Percentiles rank a stretch among this genome's conserved stretches.
These are phyloP conservation scores for Oligia fasciuncula DNA, from an alignment of 2,888 invertebrate species.

Conservation along the genomic window DNA sequence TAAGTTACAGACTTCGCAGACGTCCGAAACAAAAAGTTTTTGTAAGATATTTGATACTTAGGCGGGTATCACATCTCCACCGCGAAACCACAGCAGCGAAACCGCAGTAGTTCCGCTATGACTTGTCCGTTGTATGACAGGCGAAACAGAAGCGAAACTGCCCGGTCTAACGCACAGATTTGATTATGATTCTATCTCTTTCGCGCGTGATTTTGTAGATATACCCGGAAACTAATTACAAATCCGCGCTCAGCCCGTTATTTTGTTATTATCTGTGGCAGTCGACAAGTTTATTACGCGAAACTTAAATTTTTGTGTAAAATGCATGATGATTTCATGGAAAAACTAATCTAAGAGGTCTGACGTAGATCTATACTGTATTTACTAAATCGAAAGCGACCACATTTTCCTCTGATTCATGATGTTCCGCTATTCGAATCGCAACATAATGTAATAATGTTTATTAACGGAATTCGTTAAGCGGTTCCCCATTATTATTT, in stretches of 20 bases:
- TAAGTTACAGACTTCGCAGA: neutral
- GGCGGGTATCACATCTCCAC: neutral
- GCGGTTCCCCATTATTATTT: no score
- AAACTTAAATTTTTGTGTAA: neutral
- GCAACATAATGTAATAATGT: no score
- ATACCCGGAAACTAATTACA: no score
- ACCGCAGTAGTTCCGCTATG: neutral
- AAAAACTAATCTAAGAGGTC: neutral
- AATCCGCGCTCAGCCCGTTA: neutral
- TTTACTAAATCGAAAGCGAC: neutral
- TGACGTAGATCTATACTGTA: neutral
- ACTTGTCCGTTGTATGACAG: neutral
- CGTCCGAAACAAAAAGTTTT: neutral
- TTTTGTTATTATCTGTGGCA: neutral
- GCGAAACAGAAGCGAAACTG: neutral
- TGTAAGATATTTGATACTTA: neutral
- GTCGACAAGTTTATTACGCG: neutral
- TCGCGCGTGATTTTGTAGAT: neutral
- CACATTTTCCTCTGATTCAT: no score
- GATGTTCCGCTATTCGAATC: no score
- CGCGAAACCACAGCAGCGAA: neutral
- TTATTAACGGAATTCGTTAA: no score
- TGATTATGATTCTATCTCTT: neutral
- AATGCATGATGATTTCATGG: neutral
- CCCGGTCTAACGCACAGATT: neutral